These are phyloP conservation scores for Drosophila ustulata DNA, from an alignment of 2,888 invertebrate genomes.

Conservation along the genomic window DNA sequence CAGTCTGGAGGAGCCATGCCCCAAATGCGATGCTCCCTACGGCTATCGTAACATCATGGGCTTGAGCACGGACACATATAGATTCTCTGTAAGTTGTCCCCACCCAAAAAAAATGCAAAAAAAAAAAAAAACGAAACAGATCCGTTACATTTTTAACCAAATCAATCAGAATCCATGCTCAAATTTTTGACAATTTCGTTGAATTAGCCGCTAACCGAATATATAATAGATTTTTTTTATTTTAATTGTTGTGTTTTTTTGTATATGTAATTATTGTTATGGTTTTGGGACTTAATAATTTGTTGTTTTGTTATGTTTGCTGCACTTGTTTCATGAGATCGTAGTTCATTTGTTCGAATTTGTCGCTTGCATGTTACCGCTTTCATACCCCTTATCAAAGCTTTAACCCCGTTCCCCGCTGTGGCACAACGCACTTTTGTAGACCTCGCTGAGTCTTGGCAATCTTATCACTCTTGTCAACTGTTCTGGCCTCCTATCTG, in stretches of 20 bases:
- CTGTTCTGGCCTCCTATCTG: slow-evolving; percentile 5
- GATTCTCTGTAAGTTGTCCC: slow-evolving; percentile 92
- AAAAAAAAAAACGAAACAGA: background rate
- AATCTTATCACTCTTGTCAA: background rate
- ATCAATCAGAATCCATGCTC: slow-evolving; percentile 18
- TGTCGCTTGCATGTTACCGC: slow-evolving; percentile 23
- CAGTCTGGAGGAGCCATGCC: slow-evolving; percentile 90
- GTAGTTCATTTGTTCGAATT: slow-evolving; percentile 12
- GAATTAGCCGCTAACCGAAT: slow-evolving; percentile 33
- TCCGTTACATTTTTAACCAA: slow-evolving; percentile 27
- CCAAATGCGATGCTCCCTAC: slow-evolving; percentile 96
- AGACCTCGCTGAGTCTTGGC: slow-evolving; percentile 1
- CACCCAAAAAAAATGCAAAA: slow-evolving; percentile 17
- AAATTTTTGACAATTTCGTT: slow-evolving; percentile 16
- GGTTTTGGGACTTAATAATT: slow-evolving; percentile 6
- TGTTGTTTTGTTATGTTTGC: slow-evolving; percentile 5
- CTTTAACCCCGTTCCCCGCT: slow-evolving; percentile 1
- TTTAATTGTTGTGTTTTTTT: background rate
- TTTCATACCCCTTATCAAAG: slow-evolving; percentile 1
- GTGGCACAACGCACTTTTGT: slow-evolving; percentile 33
- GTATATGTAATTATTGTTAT: slow-evolving; percentile 1
- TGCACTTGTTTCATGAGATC: slow-evolving; percentile 27
- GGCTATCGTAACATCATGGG: slow-evolving; percentile 98
- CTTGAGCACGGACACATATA: slow-evolving; percentile 92
- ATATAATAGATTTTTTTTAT: slow-evolving; percentile 1